phyloP scores from a whole-genome alignment of 2,113 vertebrate genomes.

The Corythornis madagascariensis region DNA sequence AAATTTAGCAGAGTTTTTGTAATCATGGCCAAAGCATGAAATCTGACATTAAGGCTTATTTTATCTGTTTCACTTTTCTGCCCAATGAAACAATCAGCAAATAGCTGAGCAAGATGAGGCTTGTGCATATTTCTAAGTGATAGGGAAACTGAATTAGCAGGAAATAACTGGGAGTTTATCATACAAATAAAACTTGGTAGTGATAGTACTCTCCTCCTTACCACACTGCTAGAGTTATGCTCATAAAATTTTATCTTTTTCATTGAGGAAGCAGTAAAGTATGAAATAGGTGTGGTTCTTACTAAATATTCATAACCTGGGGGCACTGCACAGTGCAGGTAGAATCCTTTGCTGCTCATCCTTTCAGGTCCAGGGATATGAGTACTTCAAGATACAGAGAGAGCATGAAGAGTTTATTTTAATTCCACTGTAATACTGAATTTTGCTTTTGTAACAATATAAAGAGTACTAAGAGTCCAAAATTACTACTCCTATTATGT shows the following conservation, averaged over 20 bases:
- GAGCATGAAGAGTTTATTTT: background rate
- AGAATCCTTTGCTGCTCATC: background rate
- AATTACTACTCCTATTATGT: background rate
- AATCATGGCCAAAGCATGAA: background rate
- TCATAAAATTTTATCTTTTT: background rate
- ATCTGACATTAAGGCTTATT: background rate
- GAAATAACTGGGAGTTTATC: background rate
- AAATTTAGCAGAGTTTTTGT: background rate
- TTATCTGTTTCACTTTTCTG: background rate
- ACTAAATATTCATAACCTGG: background rate
- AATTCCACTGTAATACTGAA: background rate
- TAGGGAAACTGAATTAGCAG: background rate
- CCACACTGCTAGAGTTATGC: background rate
- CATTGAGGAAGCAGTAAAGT: background rate
- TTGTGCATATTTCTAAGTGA: background rate
- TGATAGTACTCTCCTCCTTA: background rate
- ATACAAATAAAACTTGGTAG: background rate
- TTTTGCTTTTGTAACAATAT: background rate
- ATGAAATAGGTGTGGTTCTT: constrained; percentile 12
- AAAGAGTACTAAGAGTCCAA: background rate
- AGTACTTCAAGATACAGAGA: background rate
- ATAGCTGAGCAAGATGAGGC: background rate
- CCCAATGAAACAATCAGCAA: background rate
- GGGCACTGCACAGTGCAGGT: background rate
- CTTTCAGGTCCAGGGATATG: background rate